Percentiles rank a stretch among this genome's conserved stretches.
Evolutionary conservation across 2,113 vertebrate species (phyloP).

Genomic region (Tupaia chinensis): DNA sequence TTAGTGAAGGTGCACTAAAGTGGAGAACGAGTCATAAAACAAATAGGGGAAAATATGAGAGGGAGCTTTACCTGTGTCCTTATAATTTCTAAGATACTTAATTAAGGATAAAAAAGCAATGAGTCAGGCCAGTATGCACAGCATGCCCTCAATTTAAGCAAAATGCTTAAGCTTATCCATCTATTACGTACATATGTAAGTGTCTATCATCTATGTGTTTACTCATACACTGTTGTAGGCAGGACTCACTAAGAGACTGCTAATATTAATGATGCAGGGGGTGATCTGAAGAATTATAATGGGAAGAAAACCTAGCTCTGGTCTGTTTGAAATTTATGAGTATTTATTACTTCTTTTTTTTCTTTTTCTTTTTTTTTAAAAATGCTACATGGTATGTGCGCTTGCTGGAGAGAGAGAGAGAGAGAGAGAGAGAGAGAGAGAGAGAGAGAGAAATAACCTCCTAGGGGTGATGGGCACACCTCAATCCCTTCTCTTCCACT

Average conservation of each 20-base stretch:
- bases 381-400: no score
- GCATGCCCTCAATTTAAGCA: not conserved
- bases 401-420: no score
- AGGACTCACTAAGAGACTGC: not conserved
- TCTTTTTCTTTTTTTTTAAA: no score
- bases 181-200: not conserved
- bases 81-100: not conserved
- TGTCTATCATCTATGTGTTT: not conserved
- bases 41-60: not conserved
- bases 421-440: no score
- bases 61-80: not conserved
- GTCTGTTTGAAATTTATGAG: slow-evolving; percentile 38
- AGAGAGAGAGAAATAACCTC: no score
- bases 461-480: no score
- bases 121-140: not conserved
- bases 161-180: not conserved
- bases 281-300: not conserved
- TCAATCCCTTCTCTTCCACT: no score
- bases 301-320: slow-evolving; percentile 19
- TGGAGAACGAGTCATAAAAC: slow-evolving; percentile 6
- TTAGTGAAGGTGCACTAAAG: not conserved
- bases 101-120: slow-evolving; percentile 29
- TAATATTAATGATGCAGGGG: not conserved
- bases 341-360: slow-evolving; percentile 13
- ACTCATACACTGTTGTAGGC: not conserved